Conservation (phyloP, 1,140 invertebrate species). For the Melitaea cinxia region DNA sequence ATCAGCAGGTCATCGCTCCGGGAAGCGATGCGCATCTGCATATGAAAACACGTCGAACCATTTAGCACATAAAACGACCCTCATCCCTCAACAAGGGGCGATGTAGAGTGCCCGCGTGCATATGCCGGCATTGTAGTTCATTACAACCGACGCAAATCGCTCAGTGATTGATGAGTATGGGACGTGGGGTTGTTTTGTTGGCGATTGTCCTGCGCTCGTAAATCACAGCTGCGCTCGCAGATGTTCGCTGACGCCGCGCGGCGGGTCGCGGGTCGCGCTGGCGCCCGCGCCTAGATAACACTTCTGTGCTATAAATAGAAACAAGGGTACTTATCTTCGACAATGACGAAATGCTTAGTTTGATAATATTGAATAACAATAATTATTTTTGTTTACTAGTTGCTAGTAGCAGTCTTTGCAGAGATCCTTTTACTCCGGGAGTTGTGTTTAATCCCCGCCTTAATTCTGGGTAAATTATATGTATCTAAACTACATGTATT, state of each 20-base stretch:
- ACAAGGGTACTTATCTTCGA: not conserved
- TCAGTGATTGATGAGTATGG: conserved; percentile 1
- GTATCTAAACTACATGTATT: too few species aligned
- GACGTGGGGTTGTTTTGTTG: not conserved
- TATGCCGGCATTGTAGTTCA: not conserved
- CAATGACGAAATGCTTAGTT: not conserved
- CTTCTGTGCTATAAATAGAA: not conserved
- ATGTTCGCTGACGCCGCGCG: not conserved
- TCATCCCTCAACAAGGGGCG: not conserved
- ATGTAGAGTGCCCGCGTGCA: conserved; percentile 11
- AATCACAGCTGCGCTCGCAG: conserved; percentile 10
- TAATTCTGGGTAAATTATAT: too few species aligned
- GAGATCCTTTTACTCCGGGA: too few species aligned
- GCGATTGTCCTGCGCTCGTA: not conserved
- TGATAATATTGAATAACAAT: not conserved
- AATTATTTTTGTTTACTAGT: too few species aligned
- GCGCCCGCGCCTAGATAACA: conserved; percentile 4
- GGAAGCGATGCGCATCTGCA: conserved; percentile 24
- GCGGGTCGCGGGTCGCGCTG: conserved; percentile 1
- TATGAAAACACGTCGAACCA: conserved; percentile 13
- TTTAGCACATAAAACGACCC: conserved; percentile 8
- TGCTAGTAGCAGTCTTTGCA: too few species aligned
- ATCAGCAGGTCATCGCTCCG: conserved; percentile 11
- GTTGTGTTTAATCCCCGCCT: too few species aligned
- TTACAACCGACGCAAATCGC: not conserved